These are phyloP conservation scores for Pseudomyrmex sp. DNA, from an alignment of 1,140 invertebrate genomes.

Conservation along the genomic window DNA sequence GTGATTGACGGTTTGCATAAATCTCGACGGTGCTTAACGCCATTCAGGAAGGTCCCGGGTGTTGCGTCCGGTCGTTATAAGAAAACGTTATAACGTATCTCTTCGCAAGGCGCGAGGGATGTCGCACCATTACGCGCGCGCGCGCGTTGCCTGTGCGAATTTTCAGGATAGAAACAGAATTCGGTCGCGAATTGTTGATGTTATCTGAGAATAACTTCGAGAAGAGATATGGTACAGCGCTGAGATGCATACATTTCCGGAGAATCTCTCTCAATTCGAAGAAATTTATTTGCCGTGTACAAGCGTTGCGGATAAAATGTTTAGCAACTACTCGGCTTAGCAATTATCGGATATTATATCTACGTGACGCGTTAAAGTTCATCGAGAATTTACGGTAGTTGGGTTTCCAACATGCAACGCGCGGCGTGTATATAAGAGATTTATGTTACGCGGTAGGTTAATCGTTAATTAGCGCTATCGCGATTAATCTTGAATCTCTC, in stretches of 20 bases:
- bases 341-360: constrained; percentile 54
- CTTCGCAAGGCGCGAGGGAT: background rate
- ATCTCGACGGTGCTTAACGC: constrained; percentile 62
- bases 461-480: constrained; percentile 58
- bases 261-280: constrained; percentile 22
- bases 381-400: constrained; percentile 44
- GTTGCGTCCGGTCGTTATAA: constrained; percentile 50
- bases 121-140: background rate
- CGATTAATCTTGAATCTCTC: constrained; percentile 40
- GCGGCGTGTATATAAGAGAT: constrained; percentile 17
- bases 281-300: constrained; percentile 58
- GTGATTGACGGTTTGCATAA: constrained; percentile 67
- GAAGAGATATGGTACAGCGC: background rate
- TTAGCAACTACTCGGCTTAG: constrained; percentile 25
- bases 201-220: background rate
- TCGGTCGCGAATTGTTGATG: background rate
- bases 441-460: constrained; percentile 38
- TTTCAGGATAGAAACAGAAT: constrained; percentile 3
- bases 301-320: constrained; percentile 38
- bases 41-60: constrained; percentile 57
- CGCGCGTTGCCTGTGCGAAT: background rate
- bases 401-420: constrained; percentile 24
- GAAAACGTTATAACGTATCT: constrained; percentile 40
- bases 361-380: constrained; percentile 47
- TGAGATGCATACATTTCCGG: background rate